Percentiles rank a stretch among this genome's conserved stretches.
phyloP scores from a whole-genome alignment of 2,797 vertebrate genomes.

The Remorina albescens region DNA sequence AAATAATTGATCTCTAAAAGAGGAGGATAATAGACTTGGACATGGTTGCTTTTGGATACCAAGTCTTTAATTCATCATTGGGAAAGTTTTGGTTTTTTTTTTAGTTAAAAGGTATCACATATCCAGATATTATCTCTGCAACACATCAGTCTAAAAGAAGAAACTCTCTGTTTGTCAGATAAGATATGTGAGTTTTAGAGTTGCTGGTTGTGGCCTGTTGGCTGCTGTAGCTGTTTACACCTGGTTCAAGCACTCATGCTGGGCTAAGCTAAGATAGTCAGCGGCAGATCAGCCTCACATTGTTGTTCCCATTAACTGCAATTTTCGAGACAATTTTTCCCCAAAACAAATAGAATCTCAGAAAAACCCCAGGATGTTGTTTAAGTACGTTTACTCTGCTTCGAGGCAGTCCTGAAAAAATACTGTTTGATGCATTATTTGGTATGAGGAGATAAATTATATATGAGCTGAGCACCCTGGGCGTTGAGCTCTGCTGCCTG shows the following conservation, averaged over 20 bases:
- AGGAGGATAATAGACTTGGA: conserved; percentile 6
- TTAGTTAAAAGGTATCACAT: background rate
- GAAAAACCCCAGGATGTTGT: background rate
- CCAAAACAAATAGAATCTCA: background rate
- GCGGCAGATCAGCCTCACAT: too few species aligned
- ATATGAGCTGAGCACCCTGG: background rate
- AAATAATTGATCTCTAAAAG: conserved; percentile 18
- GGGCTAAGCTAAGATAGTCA: too few species aligned
- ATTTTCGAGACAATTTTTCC: too few species aligned
- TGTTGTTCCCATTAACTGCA: background rate
- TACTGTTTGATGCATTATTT: background rate
- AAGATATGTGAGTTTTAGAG: too few species aligned
- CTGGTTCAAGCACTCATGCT: too few species aligned
- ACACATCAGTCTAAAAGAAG: too few species aligned
- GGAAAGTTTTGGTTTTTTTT: background rate
- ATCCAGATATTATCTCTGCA: background rate
- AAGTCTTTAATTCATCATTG: background rate
- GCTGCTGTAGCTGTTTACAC: too few species aligned
- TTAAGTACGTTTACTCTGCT: background rate
- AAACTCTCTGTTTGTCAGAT: too few species aligned
- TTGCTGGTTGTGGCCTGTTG: too few species aligned
- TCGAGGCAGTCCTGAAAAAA: background rate
- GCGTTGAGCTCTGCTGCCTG: too few species aligned
- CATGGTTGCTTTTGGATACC: conserved; percentile 15
- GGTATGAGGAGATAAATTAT: background rate